These are phyloP conservation scores for Brachionus paranguensis DNA, from an alignment of 1,140 invertebrate genomes.

Conservation along the genomic window DNA sequence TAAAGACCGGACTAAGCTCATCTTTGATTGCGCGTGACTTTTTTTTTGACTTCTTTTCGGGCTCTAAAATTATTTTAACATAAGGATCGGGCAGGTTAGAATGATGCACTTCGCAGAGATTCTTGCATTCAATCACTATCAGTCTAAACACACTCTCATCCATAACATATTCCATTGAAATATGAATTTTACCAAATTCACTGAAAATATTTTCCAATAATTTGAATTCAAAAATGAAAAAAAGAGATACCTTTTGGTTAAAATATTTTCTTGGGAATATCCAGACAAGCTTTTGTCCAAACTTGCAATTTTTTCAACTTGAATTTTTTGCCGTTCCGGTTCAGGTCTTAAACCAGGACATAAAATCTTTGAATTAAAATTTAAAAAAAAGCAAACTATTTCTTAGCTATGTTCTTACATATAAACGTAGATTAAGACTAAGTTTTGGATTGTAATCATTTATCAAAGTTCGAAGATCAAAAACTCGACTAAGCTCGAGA, in stretches of 20 bases:
- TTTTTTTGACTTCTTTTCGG: conserved; percentile 80
- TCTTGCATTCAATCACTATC: conserved; percentile 47
- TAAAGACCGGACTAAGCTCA: conserved; percentile 80
- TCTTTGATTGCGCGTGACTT: conserved; percentile 75
- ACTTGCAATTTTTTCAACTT: not conserved
- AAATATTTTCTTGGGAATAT: not conserved
- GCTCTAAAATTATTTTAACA: conserved; percentile 82
- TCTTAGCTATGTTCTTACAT: not conserved
- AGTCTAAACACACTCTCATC: conserved; percentile 40
- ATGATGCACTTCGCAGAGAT: conserved; percentile 77
- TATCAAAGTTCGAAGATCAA: not conserved
- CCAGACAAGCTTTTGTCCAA: not conserved
- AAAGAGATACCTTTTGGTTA: not conserved
- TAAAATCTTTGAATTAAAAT: not conserved
- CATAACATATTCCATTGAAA: conserved; percentile 27
- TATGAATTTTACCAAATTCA: conserved; percentile 4
- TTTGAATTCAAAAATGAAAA: not conserved
- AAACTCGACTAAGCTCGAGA: not conserved
- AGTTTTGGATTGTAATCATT: conserved; percentile 13
- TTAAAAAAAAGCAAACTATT: not conserved
- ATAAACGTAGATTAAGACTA: not conserved
- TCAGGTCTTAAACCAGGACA: not conserved
- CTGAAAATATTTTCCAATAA: not conserved
- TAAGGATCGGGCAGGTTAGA: conserved; percentile 86
- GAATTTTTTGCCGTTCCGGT: not conserved